phyloP scores from a whole-genome alignment of 2,888 invertebrate species.

The Eilema sororculum region DNA sequence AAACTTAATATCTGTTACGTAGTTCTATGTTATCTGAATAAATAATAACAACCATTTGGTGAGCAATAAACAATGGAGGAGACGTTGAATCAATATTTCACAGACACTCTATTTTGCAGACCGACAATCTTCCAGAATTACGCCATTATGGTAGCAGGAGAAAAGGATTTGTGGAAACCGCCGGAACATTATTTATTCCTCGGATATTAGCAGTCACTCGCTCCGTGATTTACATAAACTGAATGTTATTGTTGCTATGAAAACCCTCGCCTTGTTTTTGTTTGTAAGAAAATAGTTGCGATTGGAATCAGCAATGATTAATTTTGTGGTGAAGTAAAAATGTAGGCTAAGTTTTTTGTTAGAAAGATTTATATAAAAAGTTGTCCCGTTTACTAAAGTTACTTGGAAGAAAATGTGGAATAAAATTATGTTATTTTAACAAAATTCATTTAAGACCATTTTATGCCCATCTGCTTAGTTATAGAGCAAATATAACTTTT shows the following conservation, averaged over 20 bases:
- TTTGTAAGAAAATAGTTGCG: conserved; percentile 33
- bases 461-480: background rate
- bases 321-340: conserved; percentile 16
- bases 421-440: background rate
- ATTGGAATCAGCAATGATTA: conserved; percentile 27
- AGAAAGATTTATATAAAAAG: conserved; percentile 6
- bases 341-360: background rate
- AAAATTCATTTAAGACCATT: background rate
- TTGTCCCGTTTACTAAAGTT: background rate
- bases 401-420: background rate
- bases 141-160: conserved; percentile 45
- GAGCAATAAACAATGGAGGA: conserved; percentile 53
- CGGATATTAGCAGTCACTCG: conserved; percentile 75
- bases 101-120: conserved; percentile 47
- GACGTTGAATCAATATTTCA: conserved; percentile 58
- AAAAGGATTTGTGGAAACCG: conserved; percentile 62
- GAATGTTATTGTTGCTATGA: conserved; percentile 58
- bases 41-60: conserved; percentile 33
- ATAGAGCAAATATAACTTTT: background rate
- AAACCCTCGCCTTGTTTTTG: conserved; percentile 41
- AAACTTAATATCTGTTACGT: background rate
- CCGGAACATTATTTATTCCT: conserved; percentile 69
- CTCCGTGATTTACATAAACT: conserved; percentile 69
- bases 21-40: conserved; percentile 18
- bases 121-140: conserved; percentile 49